Base-by-base conservation (phyloP, 1,140 invertebrate species). In the Neelides sp. region DNA sequence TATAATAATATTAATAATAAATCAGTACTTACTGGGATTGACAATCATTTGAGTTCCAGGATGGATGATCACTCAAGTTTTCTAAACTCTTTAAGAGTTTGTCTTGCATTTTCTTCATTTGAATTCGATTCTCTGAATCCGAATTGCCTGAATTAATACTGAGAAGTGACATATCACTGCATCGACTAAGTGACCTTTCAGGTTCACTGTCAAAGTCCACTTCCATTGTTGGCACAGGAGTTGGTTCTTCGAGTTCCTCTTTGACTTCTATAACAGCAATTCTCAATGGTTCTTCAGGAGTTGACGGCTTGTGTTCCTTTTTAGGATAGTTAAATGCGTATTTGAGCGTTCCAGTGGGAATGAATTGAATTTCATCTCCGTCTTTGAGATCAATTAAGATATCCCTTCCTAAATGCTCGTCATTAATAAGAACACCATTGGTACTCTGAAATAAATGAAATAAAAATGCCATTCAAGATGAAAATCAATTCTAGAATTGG, bases 351-450 rank as follows among this genome's bases (percentile, higher is more conserved):
- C 55, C 55, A 39, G 46, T 58, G 22, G 55, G 55, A 37, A 58
- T 47, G 32, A 58, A 54, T 15, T 43, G 15, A 15, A 54, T 52
- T 0, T 44, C 12, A 34, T 58, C 56, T 13, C 27, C 5, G 24
- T 58, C 48, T 22, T 40, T 24, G 7, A 58, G 39, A 13, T 47
- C 43, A 1, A 43, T 2, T n/a, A n/a, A n/a, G 27, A 26, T n/a
- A 27, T 17, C 15, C 44, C 30, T 28, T 47, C 48, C 12, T 10
- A 23, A 30, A 58, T 23, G 23, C 37, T 44, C 15, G 7, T 34
- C 39, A 26, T 58, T 58, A 3, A 58, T 19, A 7, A 39, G 40
- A 10, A 58, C 5, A 15, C 56, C 56, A 46, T 58, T 58, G 39
- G 56, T 54, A 49, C 56, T 58, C 56, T 58, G 26, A 1, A 52